Base-by-base conservation (phyloP, 2,113 vertebrate species). In the Rhabdomys dilectus region DNA sequence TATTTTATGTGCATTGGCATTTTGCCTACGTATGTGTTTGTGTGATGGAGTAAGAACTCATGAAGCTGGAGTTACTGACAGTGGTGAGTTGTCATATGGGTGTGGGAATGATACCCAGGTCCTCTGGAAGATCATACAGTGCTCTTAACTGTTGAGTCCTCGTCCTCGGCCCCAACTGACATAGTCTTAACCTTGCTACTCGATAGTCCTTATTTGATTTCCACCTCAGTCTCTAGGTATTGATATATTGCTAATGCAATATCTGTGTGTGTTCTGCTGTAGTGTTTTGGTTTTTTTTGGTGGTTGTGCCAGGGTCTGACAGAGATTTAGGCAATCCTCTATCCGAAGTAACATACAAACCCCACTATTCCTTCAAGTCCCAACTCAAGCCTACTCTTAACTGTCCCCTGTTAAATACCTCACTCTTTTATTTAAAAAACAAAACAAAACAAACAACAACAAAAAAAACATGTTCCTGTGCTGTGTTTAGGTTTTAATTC, bases 131-230 rank as follows among this genome's bases (percentile, higher is more conserved):
- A 66, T 31, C 64, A 31, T 4, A 29, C 64, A 66, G 64, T 31
- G 29, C 64, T 66, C 12, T 13, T 66, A 66, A 66, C 12, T 12
- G 19, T 29, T 34, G 64, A 66, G 29, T 12, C 29, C 5, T 66
- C 4, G 4, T 66, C 64, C 11, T 11, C 64, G 5, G 64, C 64
- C 29, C 29, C 64, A 66, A 31, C 64, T 31, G n/a, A 60, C 26
- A 36, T 8, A 62, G 64, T 96, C 86, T 85, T 81, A 81, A 60
- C 53, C 36, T 93, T 90, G 53, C 80, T 53, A 4, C 15, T 36
- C 94, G 94, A 91, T 36, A 75, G 22, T 45, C 31, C 42, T 39
- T 96, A 3, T 64, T 86, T 91, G 39, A 93, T 64, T 16, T 94
- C 64, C 1, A 45, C 36, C 31, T 85, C n/a, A 84, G 88, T 16